Evolutionary conservation across 2,888 invertebrate species (phyloP).

Genomic region (Lordiphosa andalusiaca): DNA sequence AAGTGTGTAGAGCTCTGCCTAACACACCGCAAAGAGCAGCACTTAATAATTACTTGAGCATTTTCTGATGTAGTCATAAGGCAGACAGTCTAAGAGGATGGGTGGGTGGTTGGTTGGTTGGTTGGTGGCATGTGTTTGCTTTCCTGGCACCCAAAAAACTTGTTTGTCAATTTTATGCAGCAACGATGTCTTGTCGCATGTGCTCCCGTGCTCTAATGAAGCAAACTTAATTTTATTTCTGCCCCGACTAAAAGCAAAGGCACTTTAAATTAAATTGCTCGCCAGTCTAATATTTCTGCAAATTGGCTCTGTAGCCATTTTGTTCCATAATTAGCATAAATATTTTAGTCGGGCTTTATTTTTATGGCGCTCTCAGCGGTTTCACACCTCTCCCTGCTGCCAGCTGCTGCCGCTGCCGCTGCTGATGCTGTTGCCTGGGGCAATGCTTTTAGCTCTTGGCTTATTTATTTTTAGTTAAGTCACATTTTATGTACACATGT

Average conservation of each 20-base stretch:
- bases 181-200: constrained; percentile 22
- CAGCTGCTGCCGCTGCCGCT: background rate
- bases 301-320: constrained; percentile 10
- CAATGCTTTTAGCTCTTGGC: constrained; percentile 35
- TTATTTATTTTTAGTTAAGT: constrained; percentile 40
- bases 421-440: constrained; percentile 16
- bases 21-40: constrained; percentile 59
- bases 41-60: constrained; percentile 74
- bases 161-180: constrained; percentile 49
- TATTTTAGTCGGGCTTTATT: constrained; percentile 41
- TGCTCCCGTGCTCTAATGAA: constrained; percentile 23
- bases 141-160: constrained; percentile 48
- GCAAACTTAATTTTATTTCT: constrained; percentile 39
- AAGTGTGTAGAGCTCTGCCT: too few species aligned
- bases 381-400: constrained; percentile 20
- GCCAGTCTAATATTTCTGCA: constrained; percentile 9
- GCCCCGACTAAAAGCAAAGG: constrained; percentile 1
- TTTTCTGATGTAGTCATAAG: constrained; percentile 55
- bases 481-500: constrained; percentile 36
- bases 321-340: constrained; percentile 54
- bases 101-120: too few species aligned
- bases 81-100: constrained; percentile 7
- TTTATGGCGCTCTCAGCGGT: constrained; percentile 36
- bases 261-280: constrained; percentile 29
- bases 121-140: constrained; percentile 67